Evolutionary conservation across 2,113 vertebrate species (phyloP), one percentile per base, ranked within the genome.

Genomic region (Eulemur macaco): DNA sequence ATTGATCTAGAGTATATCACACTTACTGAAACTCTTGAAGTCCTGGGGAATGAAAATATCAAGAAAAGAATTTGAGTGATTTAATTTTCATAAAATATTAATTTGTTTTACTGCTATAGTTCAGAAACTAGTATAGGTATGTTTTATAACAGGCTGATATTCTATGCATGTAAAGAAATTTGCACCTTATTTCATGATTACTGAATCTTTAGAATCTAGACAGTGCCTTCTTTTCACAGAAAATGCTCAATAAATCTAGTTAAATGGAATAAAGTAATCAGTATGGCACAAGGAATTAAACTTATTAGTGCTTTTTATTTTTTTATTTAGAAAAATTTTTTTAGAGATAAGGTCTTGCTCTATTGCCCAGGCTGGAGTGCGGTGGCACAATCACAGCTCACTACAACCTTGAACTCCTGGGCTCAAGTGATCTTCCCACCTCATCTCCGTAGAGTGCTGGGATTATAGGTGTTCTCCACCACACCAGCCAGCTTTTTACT

Each of bases 1-100:
- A 76, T 83, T 71, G 27, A 31, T 58, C 50, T 39, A 91, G n/a
- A 60, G 7, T 94, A 14, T 91, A 14, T 87, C 31, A 47, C 23
- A 71, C 54, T 84, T 93, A 63, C 1, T 88, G 76, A 91, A 84
- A 96, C 73, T 64, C 45, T 86, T 94, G 17, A 95, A 56, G 34
- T 63, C 54, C 69, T 95, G 94, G 63, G 60, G 66, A 88, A 54
- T 92, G 60, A 96, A 94, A 87, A 71, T 63, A 94, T 68, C 45
- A 93, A 25, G 76, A 91, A 95, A 86, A 31, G 15, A 86, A 94
- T 56, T 69, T 69, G 63, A 7, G 4, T 78, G 18, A 80, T 88
- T 82, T 92, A 76, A 81, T 91, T 96, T 95, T 91, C 42, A 93
- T 88, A 82, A 97, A 89, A 76, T 80, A 6, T 76, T 86, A 25